Evolutionary conservation across 1,140 invertebrate species (phyloP).

Genomic region (Proales similis): DNA sequence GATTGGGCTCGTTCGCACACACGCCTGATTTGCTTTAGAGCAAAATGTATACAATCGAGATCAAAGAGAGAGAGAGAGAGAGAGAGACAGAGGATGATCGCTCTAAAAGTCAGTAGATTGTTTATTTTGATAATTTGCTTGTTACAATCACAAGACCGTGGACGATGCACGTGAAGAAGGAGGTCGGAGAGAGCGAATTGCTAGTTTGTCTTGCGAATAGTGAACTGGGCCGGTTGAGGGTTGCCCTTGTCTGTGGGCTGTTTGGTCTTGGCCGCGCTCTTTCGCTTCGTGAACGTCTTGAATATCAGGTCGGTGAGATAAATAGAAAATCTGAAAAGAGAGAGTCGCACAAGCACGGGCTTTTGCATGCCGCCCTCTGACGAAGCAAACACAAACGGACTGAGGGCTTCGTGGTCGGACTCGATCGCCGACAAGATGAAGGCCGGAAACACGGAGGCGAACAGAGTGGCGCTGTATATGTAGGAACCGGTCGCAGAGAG

Average conservation of each 20-base stretch:
- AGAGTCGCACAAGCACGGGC: not conserved
- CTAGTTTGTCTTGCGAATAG: conserved; percentile 31
- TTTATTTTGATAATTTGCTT: no score
- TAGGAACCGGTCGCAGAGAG: conserved; percentile 19
- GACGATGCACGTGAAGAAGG: no score
- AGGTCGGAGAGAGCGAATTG: not conserved
- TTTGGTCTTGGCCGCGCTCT: no score
- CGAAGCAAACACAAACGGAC: conserved; percentile 5
- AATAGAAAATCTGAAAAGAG: conserved; percentile 22
- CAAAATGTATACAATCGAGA: no score
- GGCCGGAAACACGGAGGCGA: conserved; percentile 29
- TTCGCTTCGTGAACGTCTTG: conserved; percentile 16
- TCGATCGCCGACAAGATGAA: conserved; percentile 34
- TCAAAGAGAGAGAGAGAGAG: no score
- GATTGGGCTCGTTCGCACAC: no score
- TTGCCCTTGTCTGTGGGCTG: not conserved
- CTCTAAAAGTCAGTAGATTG: no score
- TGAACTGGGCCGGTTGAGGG: conserved; percentile 9
- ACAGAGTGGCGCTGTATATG: conserved; percentile 33
- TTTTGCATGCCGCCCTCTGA: not conserved
- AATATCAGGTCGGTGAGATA: conserved; percentile 28
- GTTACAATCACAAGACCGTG: no score
- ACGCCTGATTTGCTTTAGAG: no score
- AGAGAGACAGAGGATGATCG: no score
- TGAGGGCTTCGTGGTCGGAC: conserved; percentile 13